These are phyloP conservation scores for Calyptommatus sinebrachiatus DNA, from an alignment of 2,113 vertebrate species.

Conservation along the genomic window DNA sequence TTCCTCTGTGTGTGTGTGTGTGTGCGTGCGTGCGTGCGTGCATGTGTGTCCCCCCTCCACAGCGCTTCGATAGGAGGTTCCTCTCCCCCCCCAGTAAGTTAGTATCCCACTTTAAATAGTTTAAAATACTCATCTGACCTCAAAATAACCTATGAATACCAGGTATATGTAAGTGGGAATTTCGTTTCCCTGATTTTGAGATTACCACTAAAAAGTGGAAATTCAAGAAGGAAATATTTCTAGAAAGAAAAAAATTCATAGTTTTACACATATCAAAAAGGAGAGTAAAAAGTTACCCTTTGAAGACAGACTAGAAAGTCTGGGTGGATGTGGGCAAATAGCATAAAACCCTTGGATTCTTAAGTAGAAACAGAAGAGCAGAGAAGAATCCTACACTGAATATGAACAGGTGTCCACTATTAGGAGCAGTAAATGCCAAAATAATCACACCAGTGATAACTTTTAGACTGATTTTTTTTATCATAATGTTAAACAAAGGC, in stretches of 20 bases:
- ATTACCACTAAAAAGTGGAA: too few species aligned
- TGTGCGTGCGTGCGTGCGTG: too few species aligned
- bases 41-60: too few species aligned
- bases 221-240: neutral
- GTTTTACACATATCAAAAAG: neutral
- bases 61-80: too few species aligned
- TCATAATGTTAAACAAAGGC: neutral
- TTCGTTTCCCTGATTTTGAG: too few species aligned
- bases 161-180: too few species aligned
- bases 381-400: neutral
- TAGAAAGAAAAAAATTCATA: neutral
- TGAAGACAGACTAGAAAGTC: neutral
- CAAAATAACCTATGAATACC: too few species aligned
- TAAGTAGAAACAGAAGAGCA: neutral
- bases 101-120: too few species aligned
- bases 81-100: too few species aligned
- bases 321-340: neutral
- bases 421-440: neutral
- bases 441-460: neutral
- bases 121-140: too few species aligned
- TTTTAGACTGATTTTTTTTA: neutral
- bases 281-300: neutral
- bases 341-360: neutral
- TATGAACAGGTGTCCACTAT: neutral
- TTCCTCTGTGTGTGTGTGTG: too few species aligned